Evolutionary conservation across 2,888 invertebrate genomes (phyloP).

Genomic region (Alloscopus bannaensis): DNA sequence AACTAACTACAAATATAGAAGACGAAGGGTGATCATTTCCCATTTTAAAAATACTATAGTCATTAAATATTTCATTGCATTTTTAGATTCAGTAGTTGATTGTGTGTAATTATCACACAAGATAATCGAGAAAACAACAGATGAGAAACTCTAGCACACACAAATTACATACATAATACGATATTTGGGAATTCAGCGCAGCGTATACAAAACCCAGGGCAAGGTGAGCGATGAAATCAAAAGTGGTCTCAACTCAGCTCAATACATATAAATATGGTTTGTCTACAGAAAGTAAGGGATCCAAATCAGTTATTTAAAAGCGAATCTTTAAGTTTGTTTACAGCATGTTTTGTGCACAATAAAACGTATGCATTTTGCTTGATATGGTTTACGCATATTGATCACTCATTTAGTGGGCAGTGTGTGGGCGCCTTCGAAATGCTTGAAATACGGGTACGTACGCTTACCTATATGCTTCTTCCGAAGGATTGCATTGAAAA

Average conservation of each 20-base stretch:
- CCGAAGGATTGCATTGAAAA: slow-evolving; percentile 36
- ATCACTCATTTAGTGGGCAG: no score
- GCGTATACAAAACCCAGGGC: slow-evolving; percentile 11
- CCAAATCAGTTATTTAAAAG: slow-evolving; percentile 47
- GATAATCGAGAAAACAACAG: slow-evolving; percentile 40
- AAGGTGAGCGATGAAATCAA: slow-evolving; percentile 1
- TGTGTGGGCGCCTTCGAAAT: neutral
- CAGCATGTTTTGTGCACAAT: neutral
- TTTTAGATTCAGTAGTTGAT: slow-evolving; percentile 35
- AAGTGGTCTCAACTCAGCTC: slow-evolving; percentile 1
- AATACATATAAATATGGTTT: neutral
- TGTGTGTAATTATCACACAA: slow-evolving; percentile 30
- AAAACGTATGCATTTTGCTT: neutral
- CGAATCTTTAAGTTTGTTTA: slow-evolving; percentile 30
- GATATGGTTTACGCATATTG: neutral
- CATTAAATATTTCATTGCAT: slow-evolving; percentile 23
- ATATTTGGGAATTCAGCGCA: slow-evolving; percentile 20
- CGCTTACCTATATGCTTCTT: neutral
- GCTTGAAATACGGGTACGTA: neutral
- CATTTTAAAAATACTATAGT: neutral
- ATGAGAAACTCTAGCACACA: slow-evolving; percentile 38
- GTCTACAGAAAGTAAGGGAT: neutral
- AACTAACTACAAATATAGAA: no score
- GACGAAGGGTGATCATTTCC: no score
- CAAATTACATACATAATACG: slow-evolving; percentile 28